Evolutionary conservation across 2,797 vertebrate species (phyloP).

Genomic region (Gymnoscopelus braueri): DNA sequence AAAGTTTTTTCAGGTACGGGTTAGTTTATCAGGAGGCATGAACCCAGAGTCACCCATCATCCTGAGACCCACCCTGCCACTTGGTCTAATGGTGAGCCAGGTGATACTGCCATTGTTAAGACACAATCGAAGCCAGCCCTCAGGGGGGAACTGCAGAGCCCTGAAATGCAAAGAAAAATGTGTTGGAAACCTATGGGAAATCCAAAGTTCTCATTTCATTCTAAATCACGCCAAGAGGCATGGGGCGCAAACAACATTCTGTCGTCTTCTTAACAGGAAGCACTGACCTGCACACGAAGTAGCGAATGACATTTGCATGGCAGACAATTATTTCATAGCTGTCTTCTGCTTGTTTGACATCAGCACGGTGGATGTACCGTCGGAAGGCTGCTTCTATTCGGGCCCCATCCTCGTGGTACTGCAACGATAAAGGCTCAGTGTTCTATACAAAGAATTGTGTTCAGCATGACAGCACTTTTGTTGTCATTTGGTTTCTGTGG

Average conservation of each 20-base stretch:
- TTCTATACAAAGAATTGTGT: neutral
- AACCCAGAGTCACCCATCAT: slow-evolving; percentile 88
- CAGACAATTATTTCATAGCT: slow-evolving; percentile 90
- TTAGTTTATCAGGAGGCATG: slow-evolving; percentile 90
- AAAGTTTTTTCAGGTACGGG: slow-evolving; percentile 77
- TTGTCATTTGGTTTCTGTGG: too few species aligned
- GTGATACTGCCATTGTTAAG: slow-evolving; percentile 91
- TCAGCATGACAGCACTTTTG: too few species aligned
- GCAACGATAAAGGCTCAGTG: slow-evolving; percentile 49
- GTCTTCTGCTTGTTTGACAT: slow-evolving; percentile 86
- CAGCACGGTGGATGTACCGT: slow-evolving; percentile 88
- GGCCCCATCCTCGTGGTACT: slow-evolving; percentile 91
- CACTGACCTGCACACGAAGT: slow-evolving; percentile 88
- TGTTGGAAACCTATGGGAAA: too few species aligned
- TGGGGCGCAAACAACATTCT: neutral
- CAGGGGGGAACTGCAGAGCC: slow-evolving; percentile 88
- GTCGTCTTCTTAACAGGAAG: neutral
- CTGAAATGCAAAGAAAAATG: slow-evolving; percentile 54
- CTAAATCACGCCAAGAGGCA: too few species aligned
- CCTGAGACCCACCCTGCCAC: slow-evolving; percentile 84
- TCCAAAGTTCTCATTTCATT: too few species aligned
- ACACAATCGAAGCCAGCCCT: slow-evolving; percentile 89
- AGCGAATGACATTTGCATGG: slow-evolving; percentile 90
- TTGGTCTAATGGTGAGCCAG: slow-evolving; percentile 87
- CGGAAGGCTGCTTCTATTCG: slow-evolving; percentile 90